Base-by-base conservation (phyloP, 2,888 invertebrate genomes). In the Acronicta psi region DNA sequence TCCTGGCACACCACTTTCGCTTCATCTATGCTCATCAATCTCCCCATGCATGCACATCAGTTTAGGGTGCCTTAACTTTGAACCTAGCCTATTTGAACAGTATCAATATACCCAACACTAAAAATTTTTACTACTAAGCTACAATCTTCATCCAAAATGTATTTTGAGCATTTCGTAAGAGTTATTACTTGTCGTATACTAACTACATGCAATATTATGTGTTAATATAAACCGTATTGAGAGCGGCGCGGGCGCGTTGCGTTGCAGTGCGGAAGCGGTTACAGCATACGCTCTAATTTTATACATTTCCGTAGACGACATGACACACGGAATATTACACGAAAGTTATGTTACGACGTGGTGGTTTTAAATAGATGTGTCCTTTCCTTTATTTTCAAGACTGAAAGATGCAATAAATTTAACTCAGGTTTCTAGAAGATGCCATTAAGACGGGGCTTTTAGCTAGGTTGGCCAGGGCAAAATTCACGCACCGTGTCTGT, bases 231-330 rank as follows among this genome's bases (percentile, higher is more conserved):
- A 36, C 36, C 16, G 50, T 49, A 58, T 52, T 49, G 53, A 57
- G 53, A 60, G 36, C 56, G 16, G 44, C 29, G 36, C 36, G 38
- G 16, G 44, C 29, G 36, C 36, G 38, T 41, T 38, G 49, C 50
- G 38, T 38, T 47, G 51, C 64, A 57, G 50, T 64, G 40, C 65
- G 67, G 67, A 67, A 68, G 50, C 40, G 43, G 43, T 64, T 58
- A 64, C 70, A 53, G 52, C 63, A 53, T 44, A 40, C 53, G 64
- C 37, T 69, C 70, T 69, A 68, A 68, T 64, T 69, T 44, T 58
- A 47, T 31, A 44, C 56, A 71, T 69, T 71, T 67, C 69, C 67
- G 53, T 38, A 54, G 46, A 59, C 50, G 53, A 65, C 55, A 67
- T 49, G 38, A 46, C 47, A 66, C 29, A 45, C 16, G 50, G 44